Conservation (phyloP, 2,113 vertebrate genomes). For the Phyllostomus hastatus region DNA sequence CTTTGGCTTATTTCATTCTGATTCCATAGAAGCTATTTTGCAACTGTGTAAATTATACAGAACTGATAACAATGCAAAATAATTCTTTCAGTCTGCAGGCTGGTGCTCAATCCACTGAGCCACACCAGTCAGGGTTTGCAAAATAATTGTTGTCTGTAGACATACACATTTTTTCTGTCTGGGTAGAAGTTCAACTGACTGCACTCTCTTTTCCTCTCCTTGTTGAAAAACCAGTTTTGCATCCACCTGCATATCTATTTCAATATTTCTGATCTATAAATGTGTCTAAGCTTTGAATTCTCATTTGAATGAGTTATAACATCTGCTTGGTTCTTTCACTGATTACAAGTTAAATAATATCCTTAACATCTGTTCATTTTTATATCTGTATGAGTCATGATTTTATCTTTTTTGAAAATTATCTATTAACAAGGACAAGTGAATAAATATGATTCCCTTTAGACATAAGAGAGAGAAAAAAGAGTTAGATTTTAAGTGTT, state of each 20-base stretch:
- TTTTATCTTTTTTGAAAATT: constrained; percentile 38
- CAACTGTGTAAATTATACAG: neutral
- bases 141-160: neutral
- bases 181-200: neutral
- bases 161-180: neutral
- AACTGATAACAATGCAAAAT: neutral
- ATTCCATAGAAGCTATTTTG: neutral
- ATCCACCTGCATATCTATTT: neutral
- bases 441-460: constrained; percentile 15
- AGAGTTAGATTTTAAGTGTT: neutral
- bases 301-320: neutral
- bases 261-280: neutral
- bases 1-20: neutral
- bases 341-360: constrained; percentile 22
- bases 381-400: neutral
- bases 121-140: neutral
- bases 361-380: neutral
- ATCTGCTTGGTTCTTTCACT: neutral
- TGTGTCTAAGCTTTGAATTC: neutral
- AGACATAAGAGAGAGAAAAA: neutral
- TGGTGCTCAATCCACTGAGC: too few species aligned
- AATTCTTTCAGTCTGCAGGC: neutral
- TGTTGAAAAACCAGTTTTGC: neutral
- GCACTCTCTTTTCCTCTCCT: neutral
- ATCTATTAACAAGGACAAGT: neutral